Base-by-base conservation (phyloP, 2,113 vertebrate species). In the Colistium nudipinnis region DNA sequence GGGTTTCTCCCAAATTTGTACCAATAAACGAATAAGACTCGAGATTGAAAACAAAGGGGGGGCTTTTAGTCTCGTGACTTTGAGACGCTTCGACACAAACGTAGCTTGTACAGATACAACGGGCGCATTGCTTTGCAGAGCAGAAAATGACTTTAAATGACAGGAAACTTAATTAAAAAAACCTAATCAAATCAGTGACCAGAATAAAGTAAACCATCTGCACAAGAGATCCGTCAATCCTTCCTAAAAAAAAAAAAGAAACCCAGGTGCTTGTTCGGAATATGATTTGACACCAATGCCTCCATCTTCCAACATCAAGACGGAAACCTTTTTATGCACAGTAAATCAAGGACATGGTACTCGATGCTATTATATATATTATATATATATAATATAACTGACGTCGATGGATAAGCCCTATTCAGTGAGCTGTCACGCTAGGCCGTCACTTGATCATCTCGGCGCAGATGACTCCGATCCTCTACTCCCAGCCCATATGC, bases 1-100 rank as follows among this genome's bases (percentile, higher is more conserved):
- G 47, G 56, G 59, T 62, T 80, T 68, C 56, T 70, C 63, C 47
- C n/a, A 73, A 41, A 78, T 67, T 52, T 71, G 11, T 39, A 79
- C 62, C 65, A 70, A 72, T 74, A 81, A 73, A 57, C 27, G 39
- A 19, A 8, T 14, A 51, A 64, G 68, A 38, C 55, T 56, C 10
- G 36, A 52, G 77, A 38, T 5, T 19, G 9, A 51, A 64, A 11
- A 49, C 14, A 56, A 51, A 43, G 4, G 22, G 17, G 17, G 22
- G 17, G 17, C 16, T 45, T 31, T 12, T 31, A 25, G 49, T 61
- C 30, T 51, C 33, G 27, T 59, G 17, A 63, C 53, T 48, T 44
- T 51, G 13, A 62, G 24, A 14, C 22, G 19, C 22, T 0, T n/a
- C 10, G 67, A 75, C 28, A 51, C 13, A n/a, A 48, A 63, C 12